These are phyloP conservation scores for Hiodon tergisus DNA, from an alignment of 2,113 vertebrate species.

Conservation along the genomic window DNA sequence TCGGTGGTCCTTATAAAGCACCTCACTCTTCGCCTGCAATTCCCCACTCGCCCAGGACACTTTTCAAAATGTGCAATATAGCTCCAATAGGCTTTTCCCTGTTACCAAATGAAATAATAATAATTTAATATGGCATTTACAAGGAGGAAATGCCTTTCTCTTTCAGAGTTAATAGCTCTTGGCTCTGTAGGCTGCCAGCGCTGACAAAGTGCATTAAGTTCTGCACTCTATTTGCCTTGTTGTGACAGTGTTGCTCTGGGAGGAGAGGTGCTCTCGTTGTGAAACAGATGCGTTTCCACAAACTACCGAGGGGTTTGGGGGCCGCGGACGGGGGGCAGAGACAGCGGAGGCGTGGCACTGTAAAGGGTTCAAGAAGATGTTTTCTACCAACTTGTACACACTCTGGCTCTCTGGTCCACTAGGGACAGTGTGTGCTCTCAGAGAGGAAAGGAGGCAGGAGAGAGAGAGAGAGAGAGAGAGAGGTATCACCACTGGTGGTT, in stretches of 20 bases:
- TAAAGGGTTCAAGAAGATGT: neutral
- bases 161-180: slow-evolving; percentile 71
- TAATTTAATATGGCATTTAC: slow-evolving; percentile 77
- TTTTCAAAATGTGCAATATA: slow-evolving; percentile 42
- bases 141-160: slow-evolving; percentile 74
- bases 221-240: slow-evolving; percentile 53
- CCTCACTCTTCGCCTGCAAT: slow-evolving; percentile 48
- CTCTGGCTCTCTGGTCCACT: neutral
- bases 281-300: slow-evolving; percentile 53
- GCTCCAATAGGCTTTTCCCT: slow-evolving; percentile 64
- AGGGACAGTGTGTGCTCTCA: neutral
- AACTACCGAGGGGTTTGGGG: slow-evolving; percentile 15
- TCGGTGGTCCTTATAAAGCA: slow-evolving; percentile 49
- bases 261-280: slow-evolving; percentile 50
- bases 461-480: neutral
- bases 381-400: neutral
- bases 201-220: slow-evolving; percentile 72
- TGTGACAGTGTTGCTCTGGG: slow-evolving; percentile 57
- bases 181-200: slow-evolving; percentile 57
- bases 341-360: slow-evolving; percentile 3
- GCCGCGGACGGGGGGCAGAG: slow-evolving; percentile 20
- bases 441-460: neutral
- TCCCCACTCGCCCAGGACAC: slow-evolving; percentile 48
- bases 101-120: slow-evolving; percentile 73
- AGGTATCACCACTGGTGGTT: neutral